phyloP scores from a whole-genome alignment of 2,797 vertebrate genomes.

The Orientallactaga sibirica region DNA sequence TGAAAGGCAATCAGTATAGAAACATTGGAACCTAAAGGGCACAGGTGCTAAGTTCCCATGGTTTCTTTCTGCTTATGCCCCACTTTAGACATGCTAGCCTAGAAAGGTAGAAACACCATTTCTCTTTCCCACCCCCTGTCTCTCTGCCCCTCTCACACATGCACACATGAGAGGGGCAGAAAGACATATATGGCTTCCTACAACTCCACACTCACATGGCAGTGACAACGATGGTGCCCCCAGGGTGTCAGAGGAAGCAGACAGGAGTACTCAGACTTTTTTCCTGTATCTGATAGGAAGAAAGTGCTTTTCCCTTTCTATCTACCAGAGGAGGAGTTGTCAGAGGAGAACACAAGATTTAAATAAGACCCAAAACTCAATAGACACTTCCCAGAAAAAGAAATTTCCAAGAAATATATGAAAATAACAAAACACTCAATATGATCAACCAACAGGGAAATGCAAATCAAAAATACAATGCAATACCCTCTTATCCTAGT shows the following conservation, averaged over 20 bases:
- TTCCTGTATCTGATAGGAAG: neutral
- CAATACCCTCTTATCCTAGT: neutral
- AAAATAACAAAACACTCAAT: neutral
- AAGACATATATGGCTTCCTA: neutral
- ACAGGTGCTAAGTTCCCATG: neutral
- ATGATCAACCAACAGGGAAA: neutral
- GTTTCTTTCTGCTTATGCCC: constrained; percentile 12
- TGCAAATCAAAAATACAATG: neutral
- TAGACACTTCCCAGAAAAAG: neutral
- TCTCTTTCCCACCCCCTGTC: too few species aligned
- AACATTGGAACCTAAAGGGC: neutral
- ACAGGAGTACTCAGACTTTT: neutral
- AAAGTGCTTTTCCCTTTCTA: neutral
- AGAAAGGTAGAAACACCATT: neutral
- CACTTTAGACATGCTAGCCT: neutral
- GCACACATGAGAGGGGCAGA: too few species aligned
- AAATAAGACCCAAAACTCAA: neutral
- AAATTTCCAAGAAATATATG: neutral
- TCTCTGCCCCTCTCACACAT: neutral
- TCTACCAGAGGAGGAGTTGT: neutral
- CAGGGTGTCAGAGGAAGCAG: neutral
- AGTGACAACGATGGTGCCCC: neutral
- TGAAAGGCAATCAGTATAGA: neutral
- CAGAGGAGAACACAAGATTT: constrained; percentile 2
- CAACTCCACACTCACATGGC: neutral